Percentiles rank a stretch among this genome's conserved stretches.
Evolutionary conservation across 37 sponge, comb jelly and placozoan genomes (phyloP).

Genomic region (Agelas oroides): DNA sequence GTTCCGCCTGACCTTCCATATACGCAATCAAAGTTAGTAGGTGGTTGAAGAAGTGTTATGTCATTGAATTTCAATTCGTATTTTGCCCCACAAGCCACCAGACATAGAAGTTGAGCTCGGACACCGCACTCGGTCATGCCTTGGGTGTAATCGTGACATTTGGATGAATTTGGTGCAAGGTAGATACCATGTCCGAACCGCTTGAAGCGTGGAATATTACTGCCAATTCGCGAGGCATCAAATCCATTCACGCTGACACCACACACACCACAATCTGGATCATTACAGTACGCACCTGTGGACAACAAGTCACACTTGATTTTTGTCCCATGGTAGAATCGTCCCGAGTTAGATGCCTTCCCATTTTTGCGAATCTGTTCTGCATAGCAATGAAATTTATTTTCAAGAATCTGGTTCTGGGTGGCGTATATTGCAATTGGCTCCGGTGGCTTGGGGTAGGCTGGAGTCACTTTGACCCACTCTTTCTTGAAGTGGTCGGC

Average conservation of each 20-base stretch:
- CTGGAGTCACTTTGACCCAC: constrained; percentile 41
- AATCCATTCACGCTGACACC: constrained; percentile 55
- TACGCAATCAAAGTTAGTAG: constrained; percentile 56
- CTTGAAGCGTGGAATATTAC: constrained; percentile 65
- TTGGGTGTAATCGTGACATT: constrained; percentile 86
- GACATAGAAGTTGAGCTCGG: constrained; percentile 55
- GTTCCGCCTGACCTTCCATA: constrained; percentile 43
- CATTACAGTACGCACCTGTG: neutral
- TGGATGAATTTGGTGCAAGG: constrained; percentile 82
- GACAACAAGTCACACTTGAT: constrained; percentile 20
- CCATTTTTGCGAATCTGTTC: neutral
- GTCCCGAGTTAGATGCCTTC: constrained; percentile 40
- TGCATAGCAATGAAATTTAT: constrained; percentile 20
- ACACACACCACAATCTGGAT: constrained; percentile 54
- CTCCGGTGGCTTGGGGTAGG: constrained; percentile 12
- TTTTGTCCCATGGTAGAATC: constrained; percentile 41
- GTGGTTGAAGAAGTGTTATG: constrained; percentile 27
- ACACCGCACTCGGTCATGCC: constrained; percentile 42
- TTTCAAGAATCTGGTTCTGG: constrained; percentile 12
- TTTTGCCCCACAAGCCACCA: constrained; percentile 56
- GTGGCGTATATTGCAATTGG: constrained; percentile 58
- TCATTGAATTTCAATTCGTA: constrained; percentile 29
- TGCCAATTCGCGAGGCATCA: constrained; percentile 11
- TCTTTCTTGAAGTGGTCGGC: constrained; percentile 25
- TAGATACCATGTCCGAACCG: constrained; percentile 80